A percentile compares a stretch with the other conserved stretches of the same genome.
These are phyloP conservation scores for Yasuhikotakia modesta DNA, from an alignment of 2,797 vertebrate genomes.

Conservation along the genomic window DNA sequence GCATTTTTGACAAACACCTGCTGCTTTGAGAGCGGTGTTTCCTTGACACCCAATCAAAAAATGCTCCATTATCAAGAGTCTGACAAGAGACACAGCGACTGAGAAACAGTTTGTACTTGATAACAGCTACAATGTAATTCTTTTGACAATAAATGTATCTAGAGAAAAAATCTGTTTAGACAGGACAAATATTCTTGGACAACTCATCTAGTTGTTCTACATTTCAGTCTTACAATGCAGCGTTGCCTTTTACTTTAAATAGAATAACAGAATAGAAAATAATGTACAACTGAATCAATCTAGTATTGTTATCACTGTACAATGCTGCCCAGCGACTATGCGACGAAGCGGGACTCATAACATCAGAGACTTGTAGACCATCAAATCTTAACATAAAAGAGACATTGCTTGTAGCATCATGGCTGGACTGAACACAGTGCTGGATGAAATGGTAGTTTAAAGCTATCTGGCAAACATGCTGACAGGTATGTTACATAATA, in stretches of 20 bases:
- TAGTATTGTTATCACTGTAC: too few relatives aligned
- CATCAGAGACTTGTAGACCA: too few relatives aligned
- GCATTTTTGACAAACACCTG: conserved; percentile 1
- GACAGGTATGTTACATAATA: too few relatives aligned
- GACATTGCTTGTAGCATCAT: too few relatives aligned
- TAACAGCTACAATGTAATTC: not conserved
- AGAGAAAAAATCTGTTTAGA: not conserved
- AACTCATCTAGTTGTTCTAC: not conserved
- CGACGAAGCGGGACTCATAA: too few relatives aligned
- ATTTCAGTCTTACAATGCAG: not conserved
- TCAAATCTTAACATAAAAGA: too few relatives aligned
- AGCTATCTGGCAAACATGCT: too few relatives aligned
- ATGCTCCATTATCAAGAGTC: conserved; percentile 33
- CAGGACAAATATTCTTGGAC: not conserved
- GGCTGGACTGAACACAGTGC: too few relatives aligned
- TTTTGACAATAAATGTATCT: not conserved
- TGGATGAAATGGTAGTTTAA: too few relatives aligned
- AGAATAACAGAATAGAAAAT: too few relatives aligned
- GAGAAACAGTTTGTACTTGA: conserved; percentile 12
- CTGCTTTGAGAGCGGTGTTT: not conserved
- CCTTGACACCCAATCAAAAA: conserved; percentile 23
- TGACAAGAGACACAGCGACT: not conserved
- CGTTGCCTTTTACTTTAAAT: not conserved
- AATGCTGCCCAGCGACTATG: too few relatives aligned
- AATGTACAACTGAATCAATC: too few relatives aligned